Base-by-base conservation (phyloP, 2,113 vertebrate species). In the Cyanistes caeruleus region DNA sequence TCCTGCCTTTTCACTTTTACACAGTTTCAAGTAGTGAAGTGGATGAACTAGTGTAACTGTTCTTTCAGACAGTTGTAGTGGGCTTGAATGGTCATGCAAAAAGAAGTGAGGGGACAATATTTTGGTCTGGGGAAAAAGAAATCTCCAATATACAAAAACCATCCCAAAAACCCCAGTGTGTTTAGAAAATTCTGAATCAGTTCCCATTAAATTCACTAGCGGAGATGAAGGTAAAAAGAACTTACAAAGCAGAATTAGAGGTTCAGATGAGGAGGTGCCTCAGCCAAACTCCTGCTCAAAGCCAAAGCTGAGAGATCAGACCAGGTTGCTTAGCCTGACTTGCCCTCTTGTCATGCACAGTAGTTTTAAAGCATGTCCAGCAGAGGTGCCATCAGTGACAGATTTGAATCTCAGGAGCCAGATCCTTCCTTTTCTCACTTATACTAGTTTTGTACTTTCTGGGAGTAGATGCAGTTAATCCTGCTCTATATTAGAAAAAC, bases 161-260 rank as follows among this genome's bases (percentile, higher is more conserved):
- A 19, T 25, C 5, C 13, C 8, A 13, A 58, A 58, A 25, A 2
- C 0, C 4, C 15, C 10, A 37, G 11, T 33, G 19, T 19, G 12
- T 62, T 80, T 56, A 77, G 41, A 87, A 89, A 73, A 83, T 15
- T n/a, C 10, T 31, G 33, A 52, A 37, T 39, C 21, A 17, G 14
- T 80, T 85, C 17, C 25, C 16, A 25, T 49, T 74, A 44, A 62
- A 65, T 78, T 80, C 13, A 64, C 3, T 28, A 31, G 37, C 16
- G 22, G 77, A 80, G 53, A 39, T 18, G 39, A 56, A 84, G 58
- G 35, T 37, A 33, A 69, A 41, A 87, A 73, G 17, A 88, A 46
- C 4, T 59, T 43, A 16, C 4, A 43, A 63, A 59, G 27, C 37
- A 58, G 46, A 81, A 48, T 39, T 74, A 75, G 16, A 79, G 10